Base-by-base conservation (phyloP, 2,797 vertebrate genomes). In the Lacerta viridis region DNA sequence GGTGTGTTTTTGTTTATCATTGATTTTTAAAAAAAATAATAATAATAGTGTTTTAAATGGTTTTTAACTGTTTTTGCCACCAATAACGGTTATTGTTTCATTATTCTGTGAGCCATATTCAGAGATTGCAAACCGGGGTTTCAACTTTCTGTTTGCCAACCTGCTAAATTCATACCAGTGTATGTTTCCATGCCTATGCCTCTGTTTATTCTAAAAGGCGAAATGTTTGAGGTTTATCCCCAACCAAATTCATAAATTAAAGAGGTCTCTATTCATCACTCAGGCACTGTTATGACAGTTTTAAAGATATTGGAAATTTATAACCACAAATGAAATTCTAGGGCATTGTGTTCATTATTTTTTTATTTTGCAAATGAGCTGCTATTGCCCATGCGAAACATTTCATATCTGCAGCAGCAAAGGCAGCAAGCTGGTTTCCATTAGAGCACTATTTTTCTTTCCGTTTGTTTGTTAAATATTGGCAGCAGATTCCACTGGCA, bases 381-480 rank as follows among this genome's bases (percentile, higher is more conserved):
- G 84, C 33, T 87, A 64, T 39, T 86, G 36, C 46, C 78, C 33
- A 75, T 77, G 77, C 55, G 41, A 71, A 69, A 71, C 85, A 87
- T 20, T 43, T 68, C 91, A 84, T 27, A 55, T 88, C 68, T 25
- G 20, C 88, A 61, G 82, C 55, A 80, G 78, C 23, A 91, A 50
- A 39, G 81, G 85, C 39, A 88, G 43, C n/a, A 69, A 3, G 1
- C 33, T 69, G 43, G 17, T n/a, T 83, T 85, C 64, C 43, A 27
- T 5, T 10, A 66, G 25, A 75, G 66, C 29, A 27, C 18, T 64
- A 36, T 23, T 89, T 89, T 88, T 43, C 86, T 72, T 33, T 89
- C 17, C 18, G 72, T 89, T 84, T 93, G 4, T 74, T 91, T 90
- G 68, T 87, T 86, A 75, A 33, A 82, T 36, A 75, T 18, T 36